Conservation (phyloP, 2,888 invertebrate species). For the Agrilus cyanescens region DNA sequence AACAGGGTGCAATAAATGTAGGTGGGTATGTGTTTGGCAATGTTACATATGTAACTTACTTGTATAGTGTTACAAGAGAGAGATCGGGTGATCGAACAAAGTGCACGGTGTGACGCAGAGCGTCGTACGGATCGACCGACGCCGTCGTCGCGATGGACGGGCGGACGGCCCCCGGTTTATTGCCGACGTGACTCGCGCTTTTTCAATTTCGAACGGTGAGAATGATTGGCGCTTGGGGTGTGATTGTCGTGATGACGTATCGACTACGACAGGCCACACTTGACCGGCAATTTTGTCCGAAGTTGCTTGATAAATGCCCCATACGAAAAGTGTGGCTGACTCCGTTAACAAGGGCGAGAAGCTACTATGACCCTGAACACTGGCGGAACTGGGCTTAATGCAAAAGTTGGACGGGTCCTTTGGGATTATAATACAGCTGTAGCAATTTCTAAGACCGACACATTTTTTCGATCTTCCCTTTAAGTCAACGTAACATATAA, state of each 20-base stretch:
- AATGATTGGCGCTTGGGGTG: conserved; percentile 39
- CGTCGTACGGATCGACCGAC: conserved; percentile 8
- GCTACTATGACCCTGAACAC: too few species aligned
- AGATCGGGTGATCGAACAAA: too few species aligned
- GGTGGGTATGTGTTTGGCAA: too few species aligned
- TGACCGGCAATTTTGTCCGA: conserved; percentile 15
- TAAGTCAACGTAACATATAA: background rate
- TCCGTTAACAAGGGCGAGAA: too few species aligned
- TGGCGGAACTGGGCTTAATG: too few species aligned
- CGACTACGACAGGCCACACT: conserved; percentile 17
- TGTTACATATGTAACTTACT: too few species aligned
- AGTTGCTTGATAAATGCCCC: conserved; percentile 14
- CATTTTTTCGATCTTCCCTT: conserved; percentile 10
- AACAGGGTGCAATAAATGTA: too few species aligned
- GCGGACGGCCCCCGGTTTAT: conserved; percentile 37
- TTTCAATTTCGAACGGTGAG: conserved; percentile 38
- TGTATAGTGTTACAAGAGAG: too few species aligned
- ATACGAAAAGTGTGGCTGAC: conserved; percentile 6
- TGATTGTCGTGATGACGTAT: conserved; percentile 39
- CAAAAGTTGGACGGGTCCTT: too few species aligned
- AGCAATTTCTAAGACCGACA: conserved; percentile 7
- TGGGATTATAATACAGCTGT: background rate
- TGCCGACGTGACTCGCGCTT: conserved; percentile 39
- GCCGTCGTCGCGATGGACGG: conserved; percentile 33
- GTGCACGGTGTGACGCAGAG: too few species aligned